Evolutionary conservation across 2,888 invertebrate species (phyloP), one percentile per base, ranked within the genome.

Genomic region (Amblyjoppa fuscipennis): DNA sequence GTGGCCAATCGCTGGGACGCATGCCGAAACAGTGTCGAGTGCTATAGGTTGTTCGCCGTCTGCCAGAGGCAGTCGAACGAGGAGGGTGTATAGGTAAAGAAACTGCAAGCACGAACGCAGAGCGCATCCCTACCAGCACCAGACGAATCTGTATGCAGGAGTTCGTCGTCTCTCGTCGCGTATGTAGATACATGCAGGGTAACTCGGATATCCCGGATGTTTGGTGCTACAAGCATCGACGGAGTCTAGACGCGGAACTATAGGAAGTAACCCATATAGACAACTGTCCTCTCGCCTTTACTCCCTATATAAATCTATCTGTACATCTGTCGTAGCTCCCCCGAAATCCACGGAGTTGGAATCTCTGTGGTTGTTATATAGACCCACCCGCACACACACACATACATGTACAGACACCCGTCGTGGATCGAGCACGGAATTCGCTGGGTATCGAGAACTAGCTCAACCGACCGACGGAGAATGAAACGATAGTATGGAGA

Each of bases 141-240:
- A 71, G 73, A 76, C 79, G 68, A 82, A 85, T 82, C 82, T 76
- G 79, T 80, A 82, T 82, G 79, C 85, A 76, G 68, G 71, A 76
- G 76, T 80, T 80, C 70, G 79, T 66, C 71, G 71, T 79, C 75
- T 80, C 75, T 79, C 73, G 81, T 75, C 64, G 77, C 68, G 64
- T 80, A 85, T 82, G 85, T 51, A 80, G 82, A 85, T 78, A 81
- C 81, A 81, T 75, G 59, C 49, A 51, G 82, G 51, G 45, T 45
- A 82, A 82, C 82, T 82, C 79, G 79, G 76, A 82, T 82, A 80
- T 79, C 66, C 79, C 79, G 85, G 79, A 82, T 85, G 85, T 82
- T 71, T 74, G 79, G 66, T 80, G 45, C 79, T 85, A 61, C 85
- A 85, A 85, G 71, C 79, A 84, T 81, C 78, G 84, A 78, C 76